Conservation (phyloP, 2,888 invertebrate genomes). For the Apocheima hispidaria region DNA sequence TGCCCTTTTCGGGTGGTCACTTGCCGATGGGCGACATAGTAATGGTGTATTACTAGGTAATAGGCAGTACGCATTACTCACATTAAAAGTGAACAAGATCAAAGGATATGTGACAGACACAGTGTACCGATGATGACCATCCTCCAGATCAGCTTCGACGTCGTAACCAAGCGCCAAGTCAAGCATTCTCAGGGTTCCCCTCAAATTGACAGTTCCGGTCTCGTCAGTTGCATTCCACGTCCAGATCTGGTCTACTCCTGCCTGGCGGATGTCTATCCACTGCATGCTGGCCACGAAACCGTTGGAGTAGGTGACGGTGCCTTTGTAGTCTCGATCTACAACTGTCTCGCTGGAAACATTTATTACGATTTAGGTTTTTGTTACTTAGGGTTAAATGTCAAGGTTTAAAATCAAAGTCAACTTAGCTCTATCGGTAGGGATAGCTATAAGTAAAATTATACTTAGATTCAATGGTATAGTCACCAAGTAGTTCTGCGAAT, state of each 20-base stretch:
- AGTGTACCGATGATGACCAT: slow-evolving; percentile 53
- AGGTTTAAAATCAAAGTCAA: neutral
- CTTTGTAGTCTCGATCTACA: slow-evolving; percentile 48
- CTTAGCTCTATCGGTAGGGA: no score
- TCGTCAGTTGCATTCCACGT: slow-evolving; percentile 39
- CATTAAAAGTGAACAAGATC: slow-evolving; percentile 57
- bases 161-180: slow-evolving; percentile 66
- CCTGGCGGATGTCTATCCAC: slow-evolving; percentile 54
- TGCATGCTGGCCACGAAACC: slow-evolving; percentile 67
- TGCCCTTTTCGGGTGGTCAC: no score
- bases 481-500: no score
- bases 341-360: slow-evolving; percentile 58
- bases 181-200: slow-evolving; percentile 59
- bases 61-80: no score
- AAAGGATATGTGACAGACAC: slow-evolving; percentile 53
- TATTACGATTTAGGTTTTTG: neutral
- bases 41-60: no score
- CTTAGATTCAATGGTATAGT: no score
- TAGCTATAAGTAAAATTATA: no score
- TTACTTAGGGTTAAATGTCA: no score
- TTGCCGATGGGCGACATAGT: no score
- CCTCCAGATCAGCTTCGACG: slow-evolving; percentile 53
- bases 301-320: slow-evolving; percentile 58
- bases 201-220: slow-evolving; percentile 52
- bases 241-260: slow-evolving; percentile 65